Conservation (phyloP, 2,888 invertebrate genomes). For the Biston betularia region DNA sequence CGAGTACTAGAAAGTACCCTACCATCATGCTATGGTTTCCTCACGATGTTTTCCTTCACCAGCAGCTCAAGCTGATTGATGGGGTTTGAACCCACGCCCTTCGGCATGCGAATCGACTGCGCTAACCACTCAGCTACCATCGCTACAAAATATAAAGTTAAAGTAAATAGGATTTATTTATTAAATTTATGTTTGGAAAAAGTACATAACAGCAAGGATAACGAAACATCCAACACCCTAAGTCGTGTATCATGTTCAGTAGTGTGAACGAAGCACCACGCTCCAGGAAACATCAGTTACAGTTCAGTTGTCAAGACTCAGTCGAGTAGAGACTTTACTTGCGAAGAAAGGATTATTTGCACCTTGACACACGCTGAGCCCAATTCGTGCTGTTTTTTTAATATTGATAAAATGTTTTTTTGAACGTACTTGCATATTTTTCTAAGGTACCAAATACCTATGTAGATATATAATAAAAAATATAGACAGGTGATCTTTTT, state of each 20-base stretch:
- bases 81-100: too few relatives aligned
- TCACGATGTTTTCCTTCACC: too few relatives aligned
- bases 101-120: too few relatives aligned
- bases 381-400: not conserved
- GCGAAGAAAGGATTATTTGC: not conserved
- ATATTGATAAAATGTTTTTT: not conserved
- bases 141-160: too few relatives aligned
- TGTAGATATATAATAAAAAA: too few relatives aligned
- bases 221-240: not conserved
- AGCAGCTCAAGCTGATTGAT: too few relatives aligned
- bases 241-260: not conserved
- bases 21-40: too few relatives aligned
- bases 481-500: too few relatives aligned
- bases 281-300: slow-evolving; percentile 17
- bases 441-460: too few relatives aligned
- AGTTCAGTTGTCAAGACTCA: slow-evolving; percentile 15
- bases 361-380: not conserved
- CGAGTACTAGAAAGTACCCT: too few relatives aligned
- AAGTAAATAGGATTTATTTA: not conserved
- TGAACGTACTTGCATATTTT: too few relatives aligned
- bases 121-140: too few relatives aligned
- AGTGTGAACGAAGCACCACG: slow-evolving; percentile 4
- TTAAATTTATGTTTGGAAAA: not conserved
- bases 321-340: slow-evolving; percentile 3
- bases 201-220: not conserved